These are phyloP conservation scores for Mus pahari DNA, from an alignment of 2,113 vertebrate species.

Conservation along the genomic window DNA sequence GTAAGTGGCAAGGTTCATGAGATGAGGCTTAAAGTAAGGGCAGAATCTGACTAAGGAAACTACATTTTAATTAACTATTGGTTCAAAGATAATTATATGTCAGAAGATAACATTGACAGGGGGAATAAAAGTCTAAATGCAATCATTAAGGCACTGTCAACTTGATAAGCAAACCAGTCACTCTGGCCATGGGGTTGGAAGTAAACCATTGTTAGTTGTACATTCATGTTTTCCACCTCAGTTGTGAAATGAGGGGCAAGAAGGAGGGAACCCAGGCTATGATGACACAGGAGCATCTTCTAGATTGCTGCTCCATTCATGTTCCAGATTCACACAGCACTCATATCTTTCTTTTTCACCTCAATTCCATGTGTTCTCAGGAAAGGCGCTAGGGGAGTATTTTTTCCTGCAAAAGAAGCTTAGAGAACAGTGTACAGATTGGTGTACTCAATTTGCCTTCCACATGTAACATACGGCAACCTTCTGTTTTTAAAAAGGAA, in stretches of 20 bases:
- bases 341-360: neutral
- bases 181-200: constrained; percentile 2
- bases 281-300: neutral
- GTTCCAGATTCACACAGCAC: neutral
- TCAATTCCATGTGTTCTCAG: neutral
- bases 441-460: constrained; percentile 77
- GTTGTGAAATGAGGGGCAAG: neutral
- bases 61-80: constrained; percentile 39
- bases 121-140: constrained; percentile 18
- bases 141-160: neutral
- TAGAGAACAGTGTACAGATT: constrained; percentile 56
- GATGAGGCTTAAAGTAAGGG: neutral
- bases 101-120: neutral
- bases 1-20: neutral
- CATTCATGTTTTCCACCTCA: neutral
- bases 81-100: neutral
- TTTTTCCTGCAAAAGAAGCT: neutral
- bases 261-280: neutral
- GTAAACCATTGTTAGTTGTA: neutral
- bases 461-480: constrained; percentile 48
- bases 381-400: constrained; percentile 23
- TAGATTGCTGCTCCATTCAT: neutral
- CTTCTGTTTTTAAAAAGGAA: constrained; percentile 75
- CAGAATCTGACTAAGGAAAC: neutral
- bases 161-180: neutral